phyloP scores from a whole-genome alignment of 2,888 invertebrate species.

The Lycaena phlaeas region DNA sequence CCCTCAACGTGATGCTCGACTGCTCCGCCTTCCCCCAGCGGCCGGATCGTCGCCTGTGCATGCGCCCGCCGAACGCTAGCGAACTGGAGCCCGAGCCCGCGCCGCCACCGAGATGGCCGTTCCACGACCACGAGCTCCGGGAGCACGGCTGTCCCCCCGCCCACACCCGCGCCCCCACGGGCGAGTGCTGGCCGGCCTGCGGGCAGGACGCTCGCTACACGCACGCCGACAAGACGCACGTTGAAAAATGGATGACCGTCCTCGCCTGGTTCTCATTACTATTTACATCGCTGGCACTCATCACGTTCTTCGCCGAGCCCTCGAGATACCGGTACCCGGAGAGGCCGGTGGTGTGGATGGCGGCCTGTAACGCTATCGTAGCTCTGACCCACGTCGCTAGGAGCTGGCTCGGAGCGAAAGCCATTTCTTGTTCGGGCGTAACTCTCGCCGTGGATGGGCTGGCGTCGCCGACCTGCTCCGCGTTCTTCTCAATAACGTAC shows the following conservation, averaged over 20 bases:
- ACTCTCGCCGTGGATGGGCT: conserved; percentile 62
- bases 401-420: conserved; percentile 69
- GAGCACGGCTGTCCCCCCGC: conserved; percentile 73
- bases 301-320: conserved; percentile 92
- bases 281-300: conserved; percentile 85
- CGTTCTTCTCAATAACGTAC: conserved; percentile 82
- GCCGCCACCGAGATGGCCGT: conserved; percentile 54
- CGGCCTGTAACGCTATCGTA: conserved; percentile 88
- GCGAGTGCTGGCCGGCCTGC: conserved; percentile 77
- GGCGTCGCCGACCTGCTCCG: conserved; percentile 76
- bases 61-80: conserved; percentile 76
- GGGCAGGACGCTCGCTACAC: conserved; percentile 79
- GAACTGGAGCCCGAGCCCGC: conserved; percentile 56
- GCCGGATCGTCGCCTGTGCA: conserved; percentile 80
- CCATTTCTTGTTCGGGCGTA: conserved; percentile 43
- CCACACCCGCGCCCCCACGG: conserved; percentile 70
- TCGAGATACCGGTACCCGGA: conserved; percentile 94
- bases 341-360: conserved; percentile 90
- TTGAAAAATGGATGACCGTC: conserved; percentile 82
- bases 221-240: conserved; percentile 77
- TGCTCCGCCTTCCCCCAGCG: conserved; percentile 86
- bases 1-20: conserved; percentile 80
- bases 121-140: conserved; percentile 39
- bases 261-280: conserved; percentile 85
- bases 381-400: conserved; percentile 82